Conservation (phyloP, 2,888 invertebrate species). For the Pecten maximus region DNA sequence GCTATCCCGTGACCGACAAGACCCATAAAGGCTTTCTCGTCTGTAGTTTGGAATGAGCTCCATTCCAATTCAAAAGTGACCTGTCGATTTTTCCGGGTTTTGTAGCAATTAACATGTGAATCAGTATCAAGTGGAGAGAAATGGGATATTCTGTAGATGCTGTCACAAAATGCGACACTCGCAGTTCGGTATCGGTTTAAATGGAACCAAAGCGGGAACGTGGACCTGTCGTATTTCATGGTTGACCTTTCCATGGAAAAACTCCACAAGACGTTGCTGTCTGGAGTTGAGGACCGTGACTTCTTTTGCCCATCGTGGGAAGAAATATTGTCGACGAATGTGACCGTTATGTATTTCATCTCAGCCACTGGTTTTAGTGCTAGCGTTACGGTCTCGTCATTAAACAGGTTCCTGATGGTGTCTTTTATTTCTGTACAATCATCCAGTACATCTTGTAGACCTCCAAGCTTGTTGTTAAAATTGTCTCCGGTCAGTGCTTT, state of each 20-base stretch:
- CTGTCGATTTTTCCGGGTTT: not conserved
- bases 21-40: conserved; percentile 40
- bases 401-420: conserved; percentile 47
- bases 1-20: conserved; percentile 41
- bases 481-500: conserved; percentile 46
- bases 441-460: conserved; percentile 47
- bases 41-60: conserved; percentile 50
- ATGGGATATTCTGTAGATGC: conserved; percentile 43
- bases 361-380: conserved; percentile 38
- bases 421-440: conserved; percentile 44
- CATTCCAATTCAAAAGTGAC: conserved; percentile 45
- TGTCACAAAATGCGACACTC: conserved; percentile 47
- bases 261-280: conserved; percentile 53
- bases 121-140: not conserved
- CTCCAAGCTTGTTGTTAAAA: conserved; percentile 44
- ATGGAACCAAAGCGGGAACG: conserved; percentile 52
- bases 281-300: not conserved
- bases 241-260: conserved; percentile 56
- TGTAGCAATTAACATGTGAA: not conserved
- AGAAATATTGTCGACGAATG: conserved; percentile 46
- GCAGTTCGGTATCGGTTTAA: conserved; percentile 48
- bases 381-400: conserved; percentile 42
- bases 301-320: conserved; percentile 3
- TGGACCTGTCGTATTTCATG: conserved; percentile 52
- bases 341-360: conserved; percentile 44